Percentiles rank a stretch among this genome's conserved stretches.
Evolutionary conservation across 2,888 invertebrate genomes (phyloP).

Genomic region (Pardosa pseudoannulata): DNA sequence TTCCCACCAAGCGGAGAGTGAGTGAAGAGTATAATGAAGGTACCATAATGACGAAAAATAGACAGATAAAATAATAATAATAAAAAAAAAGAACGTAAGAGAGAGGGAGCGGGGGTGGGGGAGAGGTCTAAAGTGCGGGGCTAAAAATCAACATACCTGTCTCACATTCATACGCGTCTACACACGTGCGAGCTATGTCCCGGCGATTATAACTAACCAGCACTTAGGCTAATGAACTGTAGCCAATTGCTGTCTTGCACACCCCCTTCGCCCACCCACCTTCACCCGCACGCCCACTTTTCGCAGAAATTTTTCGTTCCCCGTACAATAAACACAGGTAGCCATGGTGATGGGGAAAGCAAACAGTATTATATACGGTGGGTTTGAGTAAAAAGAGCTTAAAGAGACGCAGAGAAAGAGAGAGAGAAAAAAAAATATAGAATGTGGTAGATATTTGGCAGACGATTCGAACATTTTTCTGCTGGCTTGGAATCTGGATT

Average conservation of each 20-base stretch:
- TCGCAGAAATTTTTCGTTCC: constrained; percentile 57
- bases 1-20: neutral
- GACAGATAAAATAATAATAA: constrained; percentile 14
- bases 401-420: too few species aligned
- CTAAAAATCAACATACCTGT: constrained; percentile 63
- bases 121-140: too few species aligned
- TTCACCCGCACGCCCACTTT: constrained; percentile 26
- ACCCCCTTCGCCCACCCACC: constrained; percentile 4
- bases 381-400: constrained; percentile 33
- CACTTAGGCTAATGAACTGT: constrained; percentile 71
- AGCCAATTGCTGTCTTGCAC: constrained; percentile 45
- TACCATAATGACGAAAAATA: constrained; percentile 30
- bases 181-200: constrained; percentile 32
- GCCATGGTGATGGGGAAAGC: constrained; percentile 56
- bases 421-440: too few species aligned
- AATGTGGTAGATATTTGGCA: neutral
- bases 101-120: too few species aligned
- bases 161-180: constrained; percentile 43
- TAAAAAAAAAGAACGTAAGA: constrained; percentile 11
- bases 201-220: constrained; percentile 58
- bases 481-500: neutral
- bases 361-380: constrained; percentile 69
- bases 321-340: constrained; percentile 63
- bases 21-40: constrained; percentile 31
- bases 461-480: neutral